Base-by-base conservation (phyloP, 2,888 invertebrate species). In the Pilophorus perplexus region DNA sequence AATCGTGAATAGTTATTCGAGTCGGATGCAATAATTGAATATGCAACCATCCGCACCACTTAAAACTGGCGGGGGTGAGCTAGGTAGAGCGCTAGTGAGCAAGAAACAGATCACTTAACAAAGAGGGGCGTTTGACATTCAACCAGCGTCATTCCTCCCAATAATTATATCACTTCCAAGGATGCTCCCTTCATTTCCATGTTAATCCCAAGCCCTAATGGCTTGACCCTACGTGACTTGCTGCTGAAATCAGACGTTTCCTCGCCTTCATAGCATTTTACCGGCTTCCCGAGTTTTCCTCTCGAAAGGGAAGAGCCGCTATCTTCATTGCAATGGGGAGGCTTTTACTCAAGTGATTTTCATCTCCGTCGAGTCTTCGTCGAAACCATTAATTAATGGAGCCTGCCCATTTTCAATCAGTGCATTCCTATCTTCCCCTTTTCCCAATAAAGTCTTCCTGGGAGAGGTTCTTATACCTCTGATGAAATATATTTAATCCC, bases 171-270 rank as follows among this genome's bases (percentile, higher is more conserved):
- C 68, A 67, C 66, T 64, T 20, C n/a, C 18, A 22, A 37, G 18
- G 42, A 6, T 33, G 27, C 42, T 48, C 42, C 54, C 65, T 65
- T 68, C 68, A 68, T 68, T 64, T 68, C 68, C 68, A 68, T 68
- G 68, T 68, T 68, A 68, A 68, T 68, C 68, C 62, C 65, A 40
- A 55, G 65, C 23, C 65, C 55, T 65, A 65, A 65, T 65, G 54
- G 54, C 55, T 14, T 27, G 28, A 16, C 50, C 44, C 22, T 20
- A 65, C 65, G 65, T 65, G 65, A 65, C 65, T 62, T 48, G 62
- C 62, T 44, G 42, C 59, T 44, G 23, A 59, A 59, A 59, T 59
- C 59, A 44, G 59, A 28, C 59, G 42, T 33, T 33, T 18, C 2
- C n/a, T 4, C n/a, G 22, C 55, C n/a, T 14, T 22, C 38, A n/a